Evolutionary conservation across 2,113 vertebrate species (phyloP), one percentile per base, ranked within the genome.

Genomic region (Lasiurus cinereus): DNA sequence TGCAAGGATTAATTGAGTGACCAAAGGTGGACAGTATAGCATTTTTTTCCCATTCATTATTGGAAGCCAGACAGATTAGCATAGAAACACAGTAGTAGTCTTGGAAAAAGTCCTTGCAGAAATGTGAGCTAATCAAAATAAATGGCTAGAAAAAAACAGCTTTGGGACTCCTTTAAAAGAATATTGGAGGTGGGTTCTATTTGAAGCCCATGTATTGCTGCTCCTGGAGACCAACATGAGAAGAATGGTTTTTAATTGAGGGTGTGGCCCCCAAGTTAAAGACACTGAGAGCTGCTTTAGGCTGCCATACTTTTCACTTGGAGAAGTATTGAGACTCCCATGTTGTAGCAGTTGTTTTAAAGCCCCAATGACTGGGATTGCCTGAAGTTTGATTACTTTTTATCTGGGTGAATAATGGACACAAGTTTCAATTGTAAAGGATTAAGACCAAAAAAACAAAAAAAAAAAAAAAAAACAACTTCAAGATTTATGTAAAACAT

Each of bases 371-470:
- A 93, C 97, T 99, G 93, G 99, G 99, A 96, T 95, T 99, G 56
- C 99, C 99, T 9, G 98, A 99, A 80, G 99, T 98, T 79, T 97
- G 99, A 99, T 99, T 99, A 99, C 98, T 77, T 99, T 98, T 94
- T 98, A 98, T 96, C 97, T 99, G 24, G 99, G 99, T 43, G 99
- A 99, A 82, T 99, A 99, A 12, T 99, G 99, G 99, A 99, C 98
- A 79, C 99, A 99, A 96, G 99, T 99, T 74, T 99, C 99, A 92
- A 99, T 99, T 94, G 98, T 99, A 83, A 97, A 99, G 66, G 99
- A 99, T 97, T 98, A 99, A 96, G 99, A 99, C 97, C 39, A 39
- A 39, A 39, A 39, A 39, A 39, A 39, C 3, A 3, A 39, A 39
- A 39, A 39, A 3, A 39, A 39, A 39, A 39, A 39, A 39, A 39